A percentile compares a stretch with the other conserved stretches of the same genome.
phyloP scores from a whole-genome alignment of 2,888 invertebrate species.

The Caenorhabditis sp. region DNA sequence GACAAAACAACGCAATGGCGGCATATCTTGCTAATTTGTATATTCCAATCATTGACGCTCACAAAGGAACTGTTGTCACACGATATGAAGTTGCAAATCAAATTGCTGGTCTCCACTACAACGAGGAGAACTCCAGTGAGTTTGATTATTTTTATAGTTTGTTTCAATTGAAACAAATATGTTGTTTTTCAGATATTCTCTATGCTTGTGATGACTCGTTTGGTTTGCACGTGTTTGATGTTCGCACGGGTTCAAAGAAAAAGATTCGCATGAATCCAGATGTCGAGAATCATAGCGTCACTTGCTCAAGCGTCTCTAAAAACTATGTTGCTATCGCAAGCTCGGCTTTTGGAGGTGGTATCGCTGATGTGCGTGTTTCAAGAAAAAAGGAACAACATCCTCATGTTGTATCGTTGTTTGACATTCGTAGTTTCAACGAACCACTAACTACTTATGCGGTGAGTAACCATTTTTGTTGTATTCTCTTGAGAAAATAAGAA shows the following conservation, averaged over 20 bases:
- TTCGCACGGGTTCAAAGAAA: slow-evolving; percentile 33
- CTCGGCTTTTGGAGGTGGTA: slow-evolving; percentile 34
- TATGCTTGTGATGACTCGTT: slow-evolving; percentile 45
- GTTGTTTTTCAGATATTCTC: slow-evolving; percentile 23
- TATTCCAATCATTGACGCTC: slow-evolving; percentile 24
- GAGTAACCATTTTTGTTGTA: background rate
- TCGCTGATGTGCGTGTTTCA: slow-evolving; percentile 29
- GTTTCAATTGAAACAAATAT: background rate
- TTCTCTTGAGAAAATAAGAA: background rate
- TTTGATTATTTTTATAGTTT: too few species aligned
- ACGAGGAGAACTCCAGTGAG: slow-evolving; percentile 12
- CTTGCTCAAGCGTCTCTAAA: slow-evolving; percentile 31
- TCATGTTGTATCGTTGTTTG: slow-evolving; percentile 40
- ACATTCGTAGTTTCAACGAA: slow-evolving; percentile 27
- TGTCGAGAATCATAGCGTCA: slow-evolving; percentile 42
- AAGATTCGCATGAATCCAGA: slow-evolving; percentile 46
- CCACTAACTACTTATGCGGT: slow-evolving; percentile 39
- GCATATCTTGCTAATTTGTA: slow-evolving; percentile 24
- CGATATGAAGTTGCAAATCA: slow-evolving; percentile 17
- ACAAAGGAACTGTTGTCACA: slow-evolving; percentile 3
- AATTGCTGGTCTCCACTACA: slow-evolving; percentile 24
- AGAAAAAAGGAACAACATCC: slow-evolving; percentile 21
- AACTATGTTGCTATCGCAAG: slow-evolving; percentile 41
- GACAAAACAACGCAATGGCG: slow-evolving; percentile 9
- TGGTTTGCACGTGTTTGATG: slow-evolving; percentile 44